phyloP scores from a whole-genome alignment of 2,797 vertebrate species.

The Enteromius treurensis region DNA sequence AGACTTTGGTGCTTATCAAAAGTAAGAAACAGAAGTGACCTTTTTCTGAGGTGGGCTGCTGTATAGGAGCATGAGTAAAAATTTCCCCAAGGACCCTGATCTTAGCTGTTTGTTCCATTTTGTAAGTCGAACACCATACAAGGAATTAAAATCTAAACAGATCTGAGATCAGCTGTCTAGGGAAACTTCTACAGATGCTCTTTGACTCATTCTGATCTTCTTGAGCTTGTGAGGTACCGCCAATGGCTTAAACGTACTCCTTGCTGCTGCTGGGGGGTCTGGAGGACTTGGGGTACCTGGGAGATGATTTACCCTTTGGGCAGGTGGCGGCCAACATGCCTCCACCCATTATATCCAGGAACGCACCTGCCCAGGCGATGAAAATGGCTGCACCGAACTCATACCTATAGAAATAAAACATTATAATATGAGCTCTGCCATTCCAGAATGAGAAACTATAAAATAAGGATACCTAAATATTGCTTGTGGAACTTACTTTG shows the following conservation, averaged over 20 bases:
- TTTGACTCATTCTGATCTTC: slow-evolving; percentile 40
- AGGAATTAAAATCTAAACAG: background rate
- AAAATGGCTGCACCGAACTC: slow-evolving; percentile 90
- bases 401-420: slow-evolving; percentile 72
- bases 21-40: slow-evolving; percentile 16
- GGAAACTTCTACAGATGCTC: slow-evolving; percentile 32
- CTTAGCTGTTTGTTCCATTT: slow-evolving; percentile 1
- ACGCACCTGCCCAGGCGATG: slow-evolving; percentile 86
- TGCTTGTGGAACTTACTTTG: slow-evolving; percentile 79
- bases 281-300: slow-evolving; percentile 74
- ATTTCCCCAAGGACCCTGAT: slow-evolving; percentile 10
- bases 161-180: slow-evolving; percentile 31
- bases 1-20: slow-evolving; percentile 21
- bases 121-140: background rate
- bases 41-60: slow-evolving; percentile 14
- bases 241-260: slow-evolving; percentile 82
- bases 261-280: slow-evolving; percentile 76
- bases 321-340: slow-evolving; percentile 84
- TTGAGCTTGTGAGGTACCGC: slow-evolving; percentile 24
- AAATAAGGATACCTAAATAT: background rate
- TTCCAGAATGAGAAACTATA: background rate
- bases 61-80: background rate
- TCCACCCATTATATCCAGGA: slow-evolving; percentile 82
- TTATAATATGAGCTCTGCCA: background rate
- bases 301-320: slow-evolving; percentile 62